Percentiles rank a stretch among this genome's conserved stretches.
Evolutionary conservation across 2,797 vertebrate species (phyloP).

Genomic region (Tympanoctomys barrerae): DNA sequence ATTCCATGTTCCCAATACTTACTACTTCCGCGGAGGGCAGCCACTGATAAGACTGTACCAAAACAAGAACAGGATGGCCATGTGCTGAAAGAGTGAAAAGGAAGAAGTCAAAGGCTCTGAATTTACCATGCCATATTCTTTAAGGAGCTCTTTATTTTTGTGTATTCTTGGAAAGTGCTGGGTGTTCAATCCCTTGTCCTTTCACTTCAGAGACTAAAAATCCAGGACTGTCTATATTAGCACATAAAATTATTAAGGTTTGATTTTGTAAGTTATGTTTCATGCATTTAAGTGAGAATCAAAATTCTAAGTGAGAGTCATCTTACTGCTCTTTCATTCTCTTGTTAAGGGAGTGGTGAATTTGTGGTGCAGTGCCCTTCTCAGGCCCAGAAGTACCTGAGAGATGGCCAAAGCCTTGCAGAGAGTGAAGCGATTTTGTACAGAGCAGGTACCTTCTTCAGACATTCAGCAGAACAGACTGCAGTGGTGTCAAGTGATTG

Average conservation of each 20-base stretch:
- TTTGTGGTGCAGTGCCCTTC: not conserved
- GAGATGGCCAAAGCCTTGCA: not conserved
- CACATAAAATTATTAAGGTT: not conserved
- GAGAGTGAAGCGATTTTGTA: not conserved
- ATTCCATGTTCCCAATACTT: fast-evolving
- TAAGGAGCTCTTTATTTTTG: not conserved
- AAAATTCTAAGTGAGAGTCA: not conserved
- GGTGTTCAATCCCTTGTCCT: not conserved
- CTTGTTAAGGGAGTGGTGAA: not conserved
- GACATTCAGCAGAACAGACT: not conserved
- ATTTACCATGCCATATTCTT: not conserved
- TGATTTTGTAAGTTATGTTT: not conserved
- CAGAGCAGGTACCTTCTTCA: not conserved
- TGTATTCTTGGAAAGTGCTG: not conserved
- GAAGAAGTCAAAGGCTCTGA: not conserved
- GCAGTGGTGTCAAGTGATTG: not conserved
- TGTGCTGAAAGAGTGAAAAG: not conserved
- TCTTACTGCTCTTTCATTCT: not conserved
- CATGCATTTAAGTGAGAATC: not conserved
- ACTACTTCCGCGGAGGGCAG: not conserved
- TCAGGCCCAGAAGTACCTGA: not conserved
- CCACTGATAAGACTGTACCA: not conserved
- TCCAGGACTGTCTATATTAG: not conserved
- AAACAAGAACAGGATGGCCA: not conserved
- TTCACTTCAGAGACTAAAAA: not conserved